Base-by-base conservation (phyloP, 2,113 vertebrate genomes). In the Xenopus borealis region DNA sequence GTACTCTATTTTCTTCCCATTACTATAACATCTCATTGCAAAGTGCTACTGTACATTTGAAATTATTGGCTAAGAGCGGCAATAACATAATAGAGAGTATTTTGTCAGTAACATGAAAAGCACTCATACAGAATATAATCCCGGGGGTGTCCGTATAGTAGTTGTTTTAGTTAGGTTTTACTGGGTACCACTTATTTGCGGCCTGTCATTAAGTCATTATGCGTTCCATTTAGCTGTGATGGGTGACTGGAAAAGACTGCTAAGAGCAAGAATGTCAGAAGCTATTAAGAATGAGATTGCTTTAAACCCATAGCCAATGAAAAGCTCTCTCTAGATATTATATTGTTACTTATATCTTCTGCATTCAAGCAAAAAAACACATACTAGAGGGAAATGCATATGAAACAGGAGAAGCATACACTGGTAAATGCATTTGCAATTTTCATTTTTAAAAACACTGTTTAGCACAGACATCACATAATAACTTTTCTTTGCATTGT, bases 71-170 rank as follows among this genome's bases (percentile, higher is more conserved):
- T 55, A n/a, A n/a, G 19, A 14, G 20, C 7, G 7, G 45, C 19
- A 61, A 61, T 71, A 71, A 14, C 12, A 62, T 11, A 20, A 11
- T 9, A 59, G 44, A 30, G 20, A 20, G 46, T 52, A 14, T 62
- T 33, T 67, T 68, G 50, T 20, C 16, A 58, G 52, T 61, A 16
- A 50, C 23, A 23, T 68, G 58, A 68, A 75, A 62, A 47, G 73
- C 66, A 68, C 50, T 63, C 13, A 10, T 70, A 62, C 52, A 69
- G 11, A 13, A 33, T 17, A 10, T 16, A 10, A 12, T 69, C 73
- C 13, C 61, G 20, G 12, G 67, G 44, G 66, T 53, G 1, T 52
- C 14, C 9, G 27, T 27, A 57, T 69, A 23, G 40, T 57, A 74
- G 53, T 55, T 55, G 14, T n/a, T 61, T 20, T 27, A 72, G 59